Evolutionary conservation across 2,113 vertebrate genomes (phyloP).

Genomic region (Leptosomus discolor): DNA sequence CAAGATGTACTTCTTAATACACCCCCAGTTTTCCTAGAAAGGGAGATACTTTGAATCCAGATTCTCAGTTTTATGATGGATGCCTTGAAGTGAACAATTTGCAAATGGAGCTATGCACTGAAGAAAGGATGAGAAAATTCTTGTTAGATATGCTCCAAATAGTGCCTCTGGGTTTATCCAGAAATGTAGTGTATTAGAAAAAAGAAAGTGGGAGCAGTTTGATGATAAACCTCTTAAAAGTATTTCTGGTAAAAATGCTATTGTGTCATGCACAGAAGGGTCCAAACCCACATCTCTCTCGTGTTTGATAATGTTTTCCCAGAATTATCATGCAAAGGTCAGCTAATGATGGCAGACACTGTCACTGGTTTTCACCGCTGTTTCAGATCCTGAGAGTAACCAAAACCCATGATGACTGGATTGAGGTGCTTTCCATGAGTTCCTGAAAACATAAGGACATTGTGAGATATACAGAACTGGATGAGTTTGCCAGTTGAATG

Average conservation of each 20-base stretch:
- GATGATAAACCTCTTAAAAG: neutral
- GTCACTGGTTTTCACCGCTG: neutral
- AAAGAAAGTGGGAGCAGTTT: neutral
- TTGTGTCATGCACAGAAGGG: neutral
- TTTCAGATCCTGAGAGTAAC: neutral
- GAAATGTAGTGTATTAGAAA: neutral
- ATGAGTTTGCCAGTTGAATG: neutral
- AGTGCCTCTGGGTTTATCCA: neutral
- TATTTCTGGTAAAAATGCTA: neutral
- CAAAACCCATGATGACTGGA: neutral
- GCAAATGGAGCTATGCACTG: neutral
- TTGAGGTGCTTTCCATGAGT: neutral
- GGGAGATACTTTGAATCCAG: neutral
- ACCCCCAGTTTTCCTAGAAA: neutral
- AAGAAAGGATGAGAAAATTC: neutral
- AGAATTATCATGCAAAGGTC: neutral
- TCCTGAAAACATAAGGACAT: neutral
- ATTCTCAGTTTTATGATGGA: neutral
- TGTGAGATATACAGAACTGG: neutral
- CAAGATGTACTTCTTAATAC: neutral
- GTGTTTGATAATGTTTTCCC: neutral
- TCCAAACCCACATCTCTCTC: neutral
- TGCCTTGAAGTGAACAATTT: neutral
- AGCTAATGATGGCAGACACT: neutral
- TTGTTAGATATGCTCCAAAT: neutral